These are phyloP conservation scores for Nyctibius bracteatus DNA, from an alignment of 2,113 vertebrate species.

Conservation along the genomic window DNA sequence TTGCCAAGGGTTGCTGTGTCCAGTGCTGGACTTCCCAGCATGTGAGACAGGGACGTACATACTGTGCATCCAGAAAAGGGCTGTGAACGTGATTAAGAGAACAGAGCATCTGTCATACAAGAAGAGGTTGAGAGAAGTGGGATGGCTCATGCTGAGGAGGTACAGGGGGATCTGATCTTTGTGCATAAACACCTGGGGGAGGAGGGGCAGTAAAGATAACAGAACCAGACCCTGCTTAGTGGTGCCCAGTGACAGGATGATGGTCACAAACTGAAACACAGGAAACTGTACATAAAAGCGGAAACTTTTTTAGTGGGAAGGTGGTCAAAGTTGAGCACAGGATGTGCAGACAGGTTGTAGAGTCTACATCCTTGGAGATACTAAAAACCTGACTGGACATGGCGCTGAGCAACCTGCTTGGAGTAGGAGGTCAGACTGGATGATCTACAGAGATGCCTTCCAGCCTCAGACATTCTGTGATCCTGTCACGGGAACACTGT, in stretches of 20 bases:
- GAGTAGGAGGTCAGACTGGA: neutral
- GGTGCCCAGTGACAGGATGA: too few relatives aligned
- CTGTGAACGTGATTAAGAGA: too few relatives aligned
- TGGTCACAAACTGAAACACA: neutral
- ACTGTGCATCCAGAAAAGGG: neutral
- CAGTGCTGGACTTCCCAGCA: neutral
- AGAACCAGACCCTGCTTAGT: neutral
- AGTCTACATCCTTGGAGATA: neutral
- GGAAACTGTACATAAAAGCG: neutral
- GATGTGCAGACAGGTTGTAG: neutral
- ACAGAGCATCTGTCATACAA: neutral
- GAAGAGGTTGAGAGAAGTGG: neutral
- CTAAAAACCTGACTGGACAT: too few relatives aligned
- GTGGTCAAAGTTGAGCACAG: neutral
- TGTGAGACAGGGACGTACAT: neutral
- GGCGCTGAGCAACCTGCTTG: neutral
- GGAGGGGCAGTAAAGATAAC: neutral
- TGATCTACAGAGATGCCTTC: neutral
- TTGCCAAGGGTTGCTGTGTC: neutral
- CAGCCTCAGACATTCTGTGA: fast-evolving
- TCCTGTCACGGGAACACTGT: neutral
- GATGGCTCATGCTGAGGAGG: neutral
- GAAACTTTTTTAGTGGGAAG: neutral
- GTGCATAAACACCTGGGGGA: neutral
- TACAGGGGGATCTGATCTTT: neutral